Base-by-base conservation (phyloP, 2,888 invertebrate species). In the Tenthredo notha region DNA sequence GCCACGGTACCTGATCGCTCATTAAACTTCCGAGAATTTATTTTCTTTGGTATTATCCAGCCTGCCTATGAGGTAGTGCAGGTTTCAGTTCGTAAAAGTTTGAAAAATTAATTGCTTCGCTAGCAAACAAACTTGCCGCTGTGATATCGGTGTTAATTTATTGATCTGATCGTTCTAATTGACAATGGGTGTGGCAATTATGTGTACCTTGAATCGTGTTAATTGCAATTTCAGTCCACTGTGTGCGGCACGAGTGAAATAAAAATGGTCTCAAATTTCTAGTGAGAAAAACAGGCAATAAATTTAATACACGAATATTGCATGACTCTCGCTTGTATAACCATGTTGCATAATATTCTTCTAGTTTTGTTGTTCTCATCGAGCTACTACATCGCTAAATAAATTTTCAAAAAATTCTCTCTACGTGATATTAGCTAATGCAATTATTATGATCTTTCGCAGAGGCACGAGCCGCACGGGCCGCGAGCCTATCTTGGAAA, bases 91-190 rank as follows among this genome's bases (percentile, higher is more conserved):
- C 1, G 54, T 25, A 10, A 67, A 67, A 29, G 29, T 37, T 33
- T 29, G 29, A 80, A 61, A 61, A 80, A 80, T 80, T 80, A 40
- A 47, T 65, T 80, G 77, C 80, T n/a, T 37, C 25, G 37, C 43
- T 80, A 12, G 43, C 4, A 80, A 80, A 61, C 40, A 25, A 80
- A 65, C 54, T 29, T 29, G 54, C 40, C 54, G 54, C 33, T 77
- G 54, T 77, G n/a, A 54, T 54, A 54, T 29, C 29, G 33, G 25
- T 6, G 77, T 21, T 80, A 33, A 80, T 58, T 80, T 61, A 80
- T 37, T 61, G 54, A 61, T 5, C 37, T 37, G 33, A 58, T 40
- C 80, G 61, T 80, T 37, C 33, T 21, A 80, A 80, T 61, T 80
- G 50, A 50, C 78, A 78, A 78, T 37, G n/a, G n/a, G 54, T 50